These are phyloP conservation scores for Danio albolineatus DNA, from an alignment of 2,797 vertebrate species.

Conservation along the genomic window DNA sequence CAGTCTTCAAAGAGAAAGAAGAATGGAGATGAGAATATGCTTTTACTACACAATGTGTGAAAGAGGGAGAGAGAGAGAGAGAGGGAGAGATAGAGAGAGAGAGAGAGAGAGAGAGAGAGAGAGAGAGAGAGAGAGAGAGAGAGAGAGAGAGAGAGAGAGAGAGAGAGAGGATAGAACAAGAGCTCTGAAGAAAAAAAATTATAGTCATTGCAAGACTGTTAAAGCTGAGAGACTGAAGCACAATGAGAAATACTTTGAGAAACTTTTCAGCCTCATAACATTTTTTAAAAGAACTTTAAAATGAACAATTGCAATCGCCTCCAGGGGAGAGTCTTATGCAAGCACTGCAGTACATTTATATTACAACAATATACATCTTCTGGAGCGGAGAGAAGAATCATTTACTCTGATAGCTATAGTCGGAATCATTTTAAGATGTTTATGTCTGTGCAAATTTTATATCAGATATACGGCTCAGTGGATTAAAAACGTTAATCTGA, in stretches of 20 bases:
- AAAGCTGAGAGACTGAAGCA: constrained; percentile 6
- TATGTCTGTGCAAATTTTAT: constrained; percentile 2
- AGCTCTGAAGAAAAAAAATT: not conserved
- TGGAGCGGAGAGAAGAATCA: constrained; percentile 19
- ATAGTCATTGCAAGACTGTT: not conserved
- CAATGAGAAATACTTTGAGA: constrained; percentile 11
- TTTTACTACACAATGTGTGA: not conserved
- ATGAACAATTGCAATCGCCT: constrained; percentile 23
- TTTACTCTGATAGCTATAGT: constrained; percentile 6
- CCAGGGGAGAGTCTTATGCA: constrained; percentile 25
- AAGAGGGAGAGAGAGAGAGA: not conserved
- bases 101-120: not conserved
- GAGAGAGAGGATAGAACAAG: not conserved
- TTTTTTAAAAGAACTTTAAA: constrained; percentile 12
- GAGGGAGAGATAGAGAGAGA: not conserved
- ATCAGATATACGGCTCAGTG: not conserved
- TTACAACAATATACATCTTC: constrained; percentile 35
- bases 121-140: not conserved
- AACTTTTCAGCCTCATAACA: not conserved
- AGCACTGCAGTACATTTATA: constrained; percentile 28
- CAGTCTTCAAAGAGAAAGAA: constrained; percentile 9
- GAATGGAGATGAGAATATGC: not conserved
- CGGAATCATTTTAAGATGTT: not conserved
- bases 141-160: not conserved
- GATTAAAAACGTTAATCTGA: not conserved